phyloP scores from a whole-genome alignment of 2,888 invertebrate genomes.

The Cerceris rybyensis region DNA sequence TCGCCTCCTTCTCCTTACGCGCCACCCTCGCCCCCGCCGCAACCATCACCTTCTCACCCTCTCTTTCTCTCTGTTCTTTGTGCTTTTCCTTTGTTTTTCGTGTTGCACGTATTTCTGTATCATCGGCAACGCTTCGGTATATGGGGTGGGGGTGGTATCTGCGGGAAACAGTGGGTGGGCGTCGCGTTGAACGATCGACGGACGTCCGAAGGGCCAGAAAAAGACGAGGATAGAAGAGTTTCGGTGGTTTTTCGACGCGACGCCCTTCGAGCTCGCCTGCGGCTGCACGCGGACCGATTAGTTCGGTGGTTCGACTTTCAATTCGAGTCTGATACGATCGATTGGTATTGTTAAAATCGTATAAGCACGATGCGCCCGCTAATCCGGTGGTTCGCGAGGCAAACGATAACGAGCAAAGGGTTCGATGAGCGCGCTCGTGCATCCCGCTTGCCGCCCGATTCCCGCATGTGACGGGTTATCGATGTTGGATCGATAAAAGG shows the following conservation, averaged over 20 bases:
- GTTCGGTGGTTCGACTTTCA: constrained; percentile 2
- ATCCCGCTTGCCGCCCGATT: constrained; percentile 31
- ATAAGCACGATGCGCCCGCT: constrained; percentile 46
- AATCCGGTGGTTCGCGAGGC: constrained; percentile 50
- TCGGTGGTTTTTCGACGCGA: no score
- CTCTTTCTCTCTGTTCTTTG: no score
- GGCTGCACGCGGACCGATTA: constrained; percentile 22
- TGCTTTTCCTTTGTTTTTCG: no score
- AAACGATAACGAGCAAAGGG: constrained; percentile 56
- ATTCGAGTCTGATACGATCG: constrained; percentile 22
- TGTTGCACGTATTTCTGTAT: no score
- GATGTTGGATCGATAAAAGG: neutral
- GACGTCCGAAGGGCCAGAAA: no score
- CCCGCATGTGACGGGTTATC: constrained; percentile 17
- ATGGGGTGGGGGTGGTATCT: no score
- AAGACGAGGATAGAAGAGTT: no score
- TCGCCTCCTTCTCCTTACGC: constrained; percentile 26
- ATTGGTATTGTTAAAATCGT: constrained; percentile 61
- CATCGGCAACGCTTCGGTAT: no score
- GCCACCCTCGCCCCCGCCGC: neutral
- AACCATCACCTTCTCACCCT: neutral
- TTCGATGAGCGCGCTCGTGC: constrained; percentile 56
- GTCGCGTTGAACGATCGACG: no score
- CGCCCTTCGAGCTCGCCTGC: no score
- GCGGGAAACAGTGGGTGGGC: no score